phyloP scores from a whole-genome alignment of 2,888 invertebrate species.

The Plagodis pulveraria region DNA sequence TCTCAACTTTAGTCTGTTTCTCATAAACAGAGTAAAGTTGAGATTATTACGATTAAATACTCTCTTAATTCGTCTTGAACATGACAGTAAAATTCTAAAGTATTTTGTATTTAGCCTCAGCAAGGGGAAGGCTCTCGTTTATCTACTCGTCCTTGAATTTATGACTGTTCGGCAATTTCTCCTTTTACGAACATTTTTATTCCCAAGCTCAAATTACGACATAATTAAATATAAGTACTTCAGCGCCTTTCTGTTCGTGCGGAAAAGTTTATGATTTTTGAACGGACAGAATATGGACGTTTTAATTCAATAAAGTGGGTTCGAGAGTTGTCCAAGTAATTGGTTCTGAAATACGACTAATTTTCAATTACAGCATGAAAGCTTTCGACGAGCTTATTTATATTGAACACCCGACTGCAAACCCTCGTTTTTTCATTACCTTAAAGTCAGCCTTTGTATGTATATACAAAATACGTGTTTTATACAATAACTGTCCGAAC shows the following conservation, averaged over 20 bases:
- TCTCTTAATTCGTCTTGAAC: background rate
- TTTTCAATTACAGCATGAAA: background rate
- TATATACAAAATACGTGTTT: too few species aligned
- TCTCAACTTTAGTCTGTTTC: too few species aligned
- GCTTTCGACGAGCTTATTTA: background rate
- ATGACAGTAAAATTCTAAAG: background rate
- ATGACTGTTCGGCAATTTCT: conserved; percentile 14
- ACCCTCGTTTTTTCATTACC: too few species aligned
- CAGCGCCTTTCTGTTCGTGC: conserved; percentile 44
- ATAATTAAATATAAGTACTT: conserved; percentile 48
- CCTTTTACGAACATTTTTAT: conserved; percentile 18
- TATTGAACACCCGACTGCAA: too few species aligned
- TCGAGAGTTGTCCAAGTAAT: conserved; percentile 8
- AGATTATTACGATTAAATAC: background rate
- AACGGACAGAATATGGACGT: conserved; percentile 6
- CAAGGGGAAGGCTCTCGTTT: background rate
- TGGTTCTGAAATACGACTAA: background rate
- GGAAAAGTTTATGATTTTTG: conserved; percentile 17
- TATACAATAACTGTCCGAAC: too few species aligned
- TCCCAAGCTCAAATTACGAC: conserved; percentile 37
- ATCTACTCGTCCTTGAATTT: conserved; percentile 15
- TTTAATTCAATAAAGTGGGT: conserved; percentile 21
- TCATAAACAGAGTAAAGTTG: too few species aligned
- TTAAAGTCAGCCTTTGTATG: too few species aligned
- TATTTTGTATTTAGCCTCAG: background rate